These are phyloP conservation scores for Callionymus lyra DNA, from an alignment of 2,113 vertebrate genomes.

Conservation along the genomic window DNA sequence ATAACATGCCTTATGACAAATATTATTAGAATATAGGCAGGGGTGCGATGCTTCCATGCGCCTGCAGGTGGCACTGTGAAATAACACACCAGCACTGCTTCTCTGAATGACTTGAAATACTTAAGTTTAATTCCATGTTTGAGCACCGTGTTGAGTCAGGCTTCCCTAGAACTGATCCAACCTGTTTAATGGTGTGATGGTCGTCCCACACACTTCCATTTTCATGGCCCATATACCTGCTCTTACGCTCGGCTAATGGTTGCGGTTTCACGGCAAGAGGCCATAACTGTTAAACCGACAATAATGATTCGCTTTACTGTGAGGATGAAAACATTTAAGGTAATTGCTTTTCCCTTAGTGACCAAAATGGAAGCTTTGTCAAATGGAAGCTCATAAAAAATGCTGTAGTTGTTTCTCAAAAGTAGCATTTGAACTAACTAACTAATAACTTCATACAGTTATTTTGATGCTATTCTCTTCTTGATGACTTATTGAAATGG, in stretches of 20 bases:
- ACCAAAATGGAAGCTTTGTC: no score
- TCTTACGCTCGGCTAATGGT: slow-evolving; percentile 48
- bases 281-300: no score
- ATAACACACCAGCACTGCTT: not conserved
- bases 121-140: slow-evolving; percentile 17
- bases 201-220: slow-evolving; percentile 39
- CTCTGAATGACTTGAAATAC: slow-evolving; percentile 6
- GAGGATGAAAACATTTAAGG: not conserved
- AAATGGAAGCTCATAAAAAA: no score
- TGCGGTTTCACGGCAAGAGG: slow-evolving; percentile 36
- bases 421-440: no score
- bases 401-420: no score
- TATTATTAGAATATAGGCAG: no score
- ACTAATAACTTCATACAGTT: no score
- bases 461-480: no score
- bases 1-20: no score
- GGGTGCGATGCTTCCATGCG: not conserved
- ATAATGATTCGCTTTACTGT: no score
- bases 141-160: slow-evolving; percentile 18
- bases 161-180: slow-evolving; percentile 33
- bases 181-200: slow-evolving; percentile 49
- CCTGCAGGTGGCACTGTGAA: slow-evolving; percentile 37
- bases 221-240: slow-evolving; percentile 38
- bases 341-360: not conserved
- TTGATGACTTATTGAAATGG: no score